Evolutionary conservation across 1,140 invertebrate genomes (phyloP).

Genomic region (Calephelis nemesis): DNA sequence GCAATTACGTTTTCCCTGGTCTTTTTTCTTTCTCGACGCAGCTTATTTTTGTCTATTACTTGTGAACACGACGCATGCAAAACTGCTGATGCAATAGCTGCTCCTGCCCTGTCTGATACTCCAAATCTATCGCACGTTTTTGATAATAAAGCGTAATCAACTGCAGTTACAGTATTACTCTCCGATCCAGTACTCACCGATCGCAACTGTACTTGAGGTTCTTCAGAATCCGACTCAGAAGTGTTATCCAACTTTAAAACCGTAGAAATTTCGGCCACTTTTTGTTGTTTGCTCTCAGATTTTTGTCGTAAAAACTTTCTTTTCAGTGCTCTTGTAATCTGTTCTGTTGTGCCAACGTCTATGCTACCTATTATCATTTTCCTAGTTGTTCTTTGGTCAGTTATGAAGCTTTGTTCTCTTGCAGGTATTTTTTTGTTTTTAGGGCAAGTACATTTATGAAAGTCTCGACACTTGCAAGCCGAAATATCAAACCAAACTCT

Average conservation of each 20-base stretch:
- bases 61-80: slow-evolving; percentile 23
- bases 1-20: slow-evolving; percentile 27
- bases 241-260: background rate
- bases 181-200: background rate
- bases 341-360: background rate
- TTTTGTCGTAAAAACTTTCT: background rate
- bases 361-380: slow-evolving; percentile 4
- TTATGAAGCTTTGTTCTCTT: slow-evolving; percentile 23
- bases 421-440: slow-evolving; percentile 4
- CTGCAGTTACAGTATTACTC: background rate
- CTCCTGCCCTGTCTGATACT: slow-evolving; percentile 45
- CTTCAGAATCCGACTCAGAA: slow-evolving; percentile 17
- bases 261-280: too few species aligned
- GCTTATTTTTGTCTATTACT: slow-evolving; percentile 42
- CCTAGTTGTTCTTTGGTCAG: slow-evolving; percentile 25
- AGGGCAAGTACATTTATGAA: slow-evolving; percentile 3
- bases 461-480: slow-evolving; percentile 3
- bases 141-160: slow-evolving; percentile 21
- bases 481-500: slow-evolving; percentile 11
- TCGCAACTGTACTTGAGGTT: slow-evolving; percentile 26
- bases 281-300: too few species aligned
- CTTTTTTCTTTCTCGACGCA: slow-evolving; percentile 38
- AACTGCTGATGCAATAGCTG: slow-evolving; percentile 36
- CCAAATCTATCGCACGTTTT: slow-evolving; percentile 44
- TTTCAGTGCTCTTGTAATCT: background rate